A percentile compares a stretch with the other conserved stretches of the same genome.
phyloP scores from a whole-genome alignment of 2,888 invertebrate genomes.

The Eledone cirrhosa region DNA sequence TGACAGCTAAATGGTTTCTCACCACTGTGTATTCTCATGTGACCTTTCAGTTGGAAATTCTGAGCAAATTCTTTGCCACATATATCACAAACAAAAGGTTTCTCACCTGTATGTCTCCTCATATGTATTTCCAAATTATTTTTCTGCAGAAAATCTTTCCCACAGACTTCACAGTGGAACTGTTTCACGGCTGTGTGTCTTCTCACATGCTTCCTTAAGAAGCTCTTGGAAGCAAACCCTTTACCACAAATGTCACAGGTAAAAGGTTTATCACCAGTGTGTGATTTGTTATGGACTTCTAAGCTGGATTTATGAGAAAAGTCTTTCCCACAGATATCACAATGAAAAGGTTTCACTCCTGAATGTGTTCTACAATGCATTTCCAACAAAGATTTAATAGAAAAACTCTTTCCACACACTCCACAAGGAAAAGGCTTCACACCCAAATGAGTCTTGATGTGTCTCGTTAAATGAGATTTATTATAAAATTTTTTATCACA shows the following conservation, averaged over 20 bases:
- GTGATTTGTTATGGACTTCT: slow-evolving; percentile 50
- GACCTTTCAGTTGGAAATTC: slow-evolving; percentile 40
- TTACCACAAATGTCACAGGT: slow-evolving; percentile 44
- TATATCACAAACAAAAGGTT: slow-evolving; percentile 40
- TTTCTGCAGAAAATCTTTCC: slow-evolving; percentile 48
- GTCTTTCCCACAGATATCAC: slow-evolving; percentile 45
- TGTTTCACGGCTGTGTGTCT: slow-evolving; percentile 46
- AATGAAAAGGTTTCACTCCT: slow-evolving; percentile 24
- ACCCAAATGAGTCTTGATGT: no score
- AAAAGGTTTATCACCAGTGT: slow-evolving; percentile 50
- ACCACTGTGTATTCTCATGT: slow-evolving; percentile 42
- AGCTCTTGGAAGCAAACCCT: slow-evolving; percentile 46
- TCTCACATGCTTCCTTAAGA: slow-evolving; percentile 46
- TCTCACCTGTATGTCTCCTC: slow-evolving; percentile 45
- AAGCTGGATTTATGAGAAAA: slow-evolving; percentile 43
- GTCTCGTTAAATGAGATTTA: no score
- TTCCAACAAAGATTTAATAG: no score
- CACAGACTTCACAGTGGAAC: slow-evolving; percentile 45
- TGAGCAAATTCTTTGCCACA: slow-evolving; percentile 43
- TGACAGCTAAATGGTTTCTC: not conserved
- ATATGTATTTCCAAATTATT: slow-evolving; percentile 45
- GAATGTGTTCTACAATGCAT: no score
- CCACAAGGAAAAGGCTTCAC: no score
- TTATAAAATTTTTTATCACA: no score
- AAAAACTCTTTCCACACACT: no score